A percentile compares a stretch with the other conserved stretches of the same genome.
Evolutionary conservation across 2,113 vertebrate genomes (phyloP).

Genomic region (Sterrhoptilus dennistouni): DNA sequence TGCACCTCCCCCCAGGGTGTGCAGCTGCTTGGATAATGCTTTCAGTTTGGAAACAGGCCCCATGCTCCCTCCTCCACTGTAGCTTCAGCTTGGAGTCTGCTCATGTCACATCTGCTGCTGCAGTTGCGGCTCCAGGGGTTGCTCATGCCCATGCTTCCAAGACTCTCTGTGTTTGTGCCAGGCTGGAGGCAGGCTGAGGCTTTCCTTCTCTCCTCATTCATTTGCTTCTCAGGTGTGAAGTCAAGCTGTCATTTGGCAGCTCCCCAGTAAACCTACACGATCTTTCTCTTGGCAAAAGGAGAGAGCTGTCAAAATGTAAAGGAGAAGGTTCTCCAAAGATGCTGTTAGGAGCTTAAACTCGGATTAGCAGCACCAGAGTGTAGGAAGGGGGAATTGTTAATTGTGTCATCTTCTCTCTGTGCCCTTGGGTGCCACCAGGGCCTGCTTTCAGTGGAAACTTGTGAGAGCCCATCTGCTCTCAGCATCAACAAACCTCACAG

Average conservation of each 20-base stretch:
- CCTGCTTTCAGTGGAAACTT: neutral
- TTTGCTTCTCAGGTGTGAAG: slow-evolving; percentile 56
- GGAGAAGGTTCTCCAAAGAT: slow-evolving; percentile 1
- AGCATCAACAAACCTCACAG: neutral
- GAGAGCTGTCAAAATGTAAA: neutral
- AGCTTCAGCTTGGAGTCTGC: neutral
- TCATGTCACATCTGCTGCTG: neutral
- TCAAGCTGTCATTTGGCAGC: slow-evolving; percentile 45
- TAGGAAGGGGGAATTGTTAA: neutral
- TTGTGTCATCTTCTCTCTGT: neutral
- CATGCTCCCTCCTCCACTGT: neutral
- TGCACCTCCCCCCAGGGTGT: neutral
- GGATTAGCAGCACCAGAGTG: neutral
- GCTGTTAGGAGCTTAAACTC: neutral
- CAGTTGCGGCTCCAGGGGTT: neutral
- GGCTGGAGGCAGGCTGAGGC: neutral
- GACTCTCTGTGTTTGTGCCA: neutral
- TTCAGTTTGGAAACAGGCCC: neutral
- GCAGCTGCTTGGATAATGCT: neutral
- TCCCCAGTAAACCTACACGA: neutral
- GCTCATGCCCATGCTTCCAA: neutral
- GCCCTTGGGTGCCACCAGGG: neutral
- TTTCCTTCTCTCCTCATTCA: slow-evolving; percentile 28
- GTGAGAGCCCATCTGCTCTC: neutral
- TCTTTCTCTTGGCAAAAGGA: slow-evolving; percentile 4